Evolutionary conservation across 37 sponge, comb jelly and placozoan species (phyloP).

Genomic region (Cliona cf. orientalis): DNA sequence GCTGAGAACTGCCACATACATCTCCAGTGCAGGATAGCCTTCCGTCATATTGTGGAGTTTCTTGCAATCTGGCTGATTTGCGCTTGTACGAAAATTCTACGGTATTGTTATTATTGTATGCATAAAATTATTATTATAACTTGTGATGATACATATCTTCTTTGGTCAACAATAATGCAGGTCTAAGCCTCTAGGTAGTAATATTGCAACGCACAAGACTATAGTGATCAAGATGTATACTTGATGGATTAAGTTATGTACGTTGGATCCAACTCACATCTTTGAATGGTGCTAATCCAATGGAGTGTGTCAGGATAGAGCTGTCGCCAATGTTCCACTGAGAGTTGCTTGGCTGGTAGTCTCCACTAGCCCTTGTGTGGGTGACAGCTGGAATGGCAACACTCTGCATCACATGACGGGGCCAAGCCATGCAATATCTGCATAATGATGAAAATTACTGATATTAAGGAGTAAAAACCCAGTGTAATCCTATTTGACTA

Average conservation of each 20-base stretch:
- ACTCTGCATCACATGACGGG: slow-evolving; percentile 66
- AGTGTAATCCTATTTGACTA: too few species aligned
- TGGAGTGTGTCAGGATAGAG: slow-evolving; percentile 61
- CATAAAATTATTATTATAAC: too few species aligned
- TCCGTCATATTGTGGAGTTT: slow-evolving; percentile 4
- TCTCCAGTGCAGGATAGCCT: slow-evolving; percentile 62
- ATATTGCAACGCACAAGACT: too few species aligned
- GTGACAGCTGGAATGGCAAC: slow-evolving; percentile 69
- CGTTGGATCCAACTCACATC: slow-evolving; percentile 57
- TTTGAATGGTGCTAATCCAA: slow-evolving; percentile 82
- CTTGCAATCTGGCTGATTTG: slow-evolving; percentile 29
- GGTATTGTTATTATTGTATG: too few species aligned
- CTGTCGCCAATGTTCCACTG: slow-evolving; percentile 87
- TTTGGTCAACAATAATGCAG: too few species aligned
- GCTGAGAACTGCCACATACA: slow-evolving; percentile 61
- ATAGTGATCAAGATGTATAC: too few species aligned
- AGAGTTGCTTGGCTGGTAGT: slow-evolving; percentile 74
- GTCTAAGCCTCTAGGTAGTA: too few species aligned
- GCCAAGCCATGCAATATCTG: slow-evolving; percentile 85
- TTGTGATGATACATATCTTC: too few species aligned
- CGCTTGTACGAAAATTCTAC: slow-evolving; percentile 59
- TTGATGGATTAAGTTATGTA: too few species aligned
- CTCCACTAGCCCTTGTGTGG: slow-evolving; percentile 73
- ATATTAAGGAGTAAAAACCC: too few species aligned
- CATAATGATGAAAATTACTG: too few species aligned